Conservation (phyloP, 1,140 invertebrate genomes). For the Luehdorfia chinensis region DNA sequence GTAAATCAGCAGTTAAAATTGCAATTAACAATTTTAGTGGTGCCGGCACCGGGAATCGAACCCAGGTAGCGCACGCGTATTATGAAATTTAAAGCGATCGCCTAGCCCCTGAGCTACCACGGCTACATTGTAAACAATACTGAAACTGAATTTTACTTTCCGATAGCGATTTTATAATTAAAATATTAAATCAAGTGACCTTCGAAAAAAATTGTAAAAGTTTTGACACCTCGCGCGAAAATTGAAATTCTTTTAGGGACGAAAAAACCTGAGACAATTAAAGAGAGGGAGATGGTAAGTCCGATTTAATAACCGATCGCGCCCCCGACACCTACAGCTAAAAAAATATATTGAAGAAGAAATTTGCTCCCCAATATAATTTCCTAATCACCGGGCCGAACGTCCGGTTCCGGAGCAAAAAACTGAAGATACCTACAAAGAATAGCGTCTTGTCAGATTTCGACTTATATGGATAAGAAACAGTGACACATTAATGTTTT, state of each 20-base stretch:
- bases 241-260: slow-evolving; percentile 24
- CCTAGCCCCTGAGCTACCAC: too few relatives aligned
- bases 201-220: too few relatives aligned
- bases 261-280: slow-evolving; percentile 50
- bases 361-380: slow-evolving; percentile 65
- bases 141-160: too few relatives aligned
- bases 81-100: too few relatives aligned
- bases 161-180: too few relatives aligned
- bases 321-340: slow-evolving; percentile 42
- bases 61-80: too few relatives aligned
- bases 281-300: slow-evolving; percentile 57
- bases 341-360: slow-evolving; percentile 49
- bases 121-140: too few relatives aligned
- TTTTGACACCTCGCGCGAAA: slow-evolving; percentile 13
- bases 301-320: slow-evolving; percentile 71
- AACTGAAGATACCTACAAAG: slow-evolving; percentile 48
- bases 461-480: slow-evolving; percentile 46
- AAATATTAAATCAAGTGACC: too few relatives aligned
- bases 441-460: slow-evolving; percentile 38
- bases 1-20: too few relatives aligned
- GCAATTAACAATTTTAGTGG: too few relatives aligned
- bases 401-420: slow-evolving; percentile 66
- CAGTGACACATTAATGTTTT: neutral
- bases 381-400: slow-evolving; percentile 69
- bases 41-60: too few relatives aligned